Percentiles rank a stretch among this genome's conserved stretches.
Evolutionary conservation across 2,797 vertebrate genomes (phyloP).

Genomic region (Adelosebastes latens): DNA sequence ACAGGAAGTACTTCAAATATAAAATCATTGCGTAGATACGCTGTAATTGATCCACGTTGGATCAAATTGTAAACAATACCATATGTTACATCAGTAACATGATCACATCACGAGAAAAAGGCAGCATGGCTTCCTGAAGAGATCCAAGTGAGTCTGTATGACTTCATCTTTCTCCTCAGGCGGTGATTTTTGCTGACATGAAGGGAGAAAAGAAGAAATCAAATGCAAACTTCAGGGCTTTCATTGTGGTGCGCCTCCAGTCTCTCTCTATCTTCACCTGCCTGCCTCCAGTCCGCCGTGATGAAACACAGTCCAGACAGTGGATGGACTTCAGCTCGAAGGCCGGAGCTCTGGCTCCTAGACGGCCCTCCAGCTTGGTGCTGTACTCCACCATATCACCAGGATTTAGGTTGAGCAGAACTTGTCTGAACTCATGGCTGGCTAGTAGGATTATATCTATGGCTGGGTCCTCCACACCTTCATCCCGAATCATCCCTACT

Average conservation of each 20-base stretch:
- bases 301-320: slow-evolving; percentile 91
- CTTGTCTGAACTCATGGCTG: slow-evolving; percentile 92
- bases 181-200: slow-evolving; percentile 85
- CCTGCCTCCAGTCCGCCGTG: slow-evolving; percentile 81
- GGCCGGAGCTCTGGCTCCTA: slow-evolving; percentile 90
- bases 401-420: slow-evolving; percentile 89
- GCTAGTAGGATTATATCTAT: slow-evolving; percentile 92
- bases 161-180: slow-evolving; percentile 39
- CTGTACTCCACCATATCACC: slow-evolving; percentile 94
- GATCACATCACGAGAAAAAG: not conserved
- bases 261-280: slow-evolving; percentile 95
- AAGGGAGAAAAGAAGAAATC: slow-evolving; percentile 98
- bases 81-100: not conserved
- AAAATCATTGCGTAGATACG: not conserved
- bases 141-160: not conserved
- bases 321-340: slow-evolving; percentile 96
- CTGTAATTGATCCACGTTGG: not conserved
- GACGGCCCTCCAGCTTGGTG: slow-evolving; percentile 93
- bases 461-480: slow-evolving; percentile 79
- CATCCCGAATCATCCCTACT: slow-evolving; percentile 85
- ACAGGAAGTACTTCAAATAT: not conserved
- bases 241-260: slow-evolving; percentile 90
- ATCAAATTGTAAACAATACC: slow-evolving; percentile 50
- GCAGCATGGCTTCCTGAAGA: not conserved
- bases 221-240: slow-evolving; percentile 92